Conservation (phyloP, 2,888 invertebrate genomes). For the Leptinotarsa rubiginosa region DNA sequence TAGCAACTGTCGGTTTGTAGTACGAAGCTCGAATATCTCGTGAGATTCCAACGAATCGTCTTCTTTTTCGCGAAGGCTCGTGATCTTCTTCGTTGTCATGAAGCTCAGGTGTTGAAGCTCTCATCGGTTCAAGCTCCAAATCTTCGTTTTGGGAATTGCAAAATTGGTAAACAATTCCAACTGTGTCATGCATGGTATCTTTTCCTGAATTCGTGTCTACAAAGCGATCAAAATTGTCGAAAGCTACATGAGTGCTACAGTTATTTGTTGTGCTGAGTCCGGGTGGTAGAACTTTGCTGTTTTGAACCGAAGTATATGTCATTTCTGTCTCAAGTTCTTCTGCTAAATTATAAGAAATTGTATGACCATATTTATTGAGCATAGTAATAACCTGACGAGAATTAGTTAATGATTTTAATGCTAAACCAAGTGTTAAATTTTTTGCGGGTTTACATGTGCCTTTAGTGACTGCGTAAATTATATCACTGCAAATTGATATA, state of each 20-base stretch:
- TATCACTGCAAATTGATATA: constrained; percentile 46
- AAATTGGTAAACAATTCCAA: too few relatives aligned
- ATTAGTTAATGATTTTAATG: constrained; percentile 53
- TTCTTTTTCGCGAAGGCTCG: constrained; percentile 29
- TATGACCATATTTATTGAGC: constrained; percentile 56
- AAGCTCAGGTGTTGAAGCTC: constrained; percentile 27
- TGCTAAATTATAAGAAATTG: constrained; percentile 51
- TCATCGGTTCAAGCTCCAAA: too few relatives aligned
- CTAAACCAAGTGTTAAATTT: constrained; percentile 43
- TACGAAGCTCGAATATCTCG: constrained; percentile 29
- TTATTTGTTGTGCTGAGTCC: constrained; percentile 49
- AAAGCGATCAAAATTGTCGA: constrained; percentile 28
- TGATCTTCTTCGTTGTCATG: constrained; percentile 23
- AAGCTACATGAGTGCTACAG: constrained; percentile 54
- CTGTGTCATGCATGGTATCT: too few relatives aligned
- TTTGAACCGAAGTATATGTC: constrained; percentile 43
- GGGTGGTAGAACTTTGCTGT: constrained; percentile 49
- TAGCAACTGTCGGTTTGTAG: constrained; percentile 29
- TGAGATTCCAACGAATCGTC: constrained; percentile 35
- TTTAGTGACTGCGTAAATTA: constrained; percentile 45
- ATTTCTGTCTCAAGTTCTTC: constrained; percentile 58
- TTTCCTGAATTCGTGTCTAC: too few relatives aligned
- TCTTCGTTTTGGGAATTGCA: too few relatives aligned
- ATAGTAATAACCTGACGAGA: constrained; percentile 52
- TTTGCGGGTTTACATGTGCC: constrained; percentile 27